A percentile compares a stretch with the other conserved stretches of the same genome.
Conservation (phyloP, 2,113 vertebrate species). For the Mus pahari region DNA sequence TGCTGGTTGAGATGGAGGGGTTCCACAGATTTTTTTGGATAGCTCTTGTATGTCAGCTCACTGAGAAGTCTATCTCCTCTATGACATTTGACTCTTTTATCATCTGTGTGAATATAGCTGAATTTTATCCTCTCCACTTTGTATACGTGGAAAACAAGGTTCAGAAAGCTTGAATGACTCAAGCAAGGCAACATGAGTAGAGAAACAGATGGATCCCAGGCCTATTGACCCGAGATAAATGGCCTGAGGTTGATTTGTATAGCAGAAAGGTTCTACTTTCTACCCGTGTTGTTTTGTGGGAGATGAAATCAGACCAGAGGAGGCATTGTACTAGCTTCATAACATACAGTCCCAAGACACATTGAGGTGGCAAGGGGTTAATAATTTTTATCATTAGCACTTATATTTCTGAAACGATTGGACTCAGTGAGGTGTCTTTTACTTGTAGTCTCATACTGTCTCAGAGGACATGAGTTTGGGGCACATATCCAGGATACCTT, state of each 20-base stretch:
- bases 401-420: neutral
- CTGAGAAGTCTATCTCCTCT: neutral
- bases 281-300: neutral
- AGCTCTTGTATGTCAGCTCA: neutral
- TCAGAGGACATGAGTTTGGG: neutral
- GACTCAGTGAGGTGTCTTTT: neutral
- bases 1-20: neutral
- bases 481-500: neutral
- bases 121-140: constrained; percentile 1
- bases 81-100: neutral
- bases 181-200: neutral
- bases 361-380: no score
- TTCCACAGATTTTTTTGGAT: neutral
- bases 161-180: neutral
- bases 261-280: neutral
- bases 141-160: constrained; percentile 9
- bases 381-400: neutral
- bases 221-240: neutral
- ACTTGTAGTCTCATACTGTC: neutral
- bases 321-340: neutral
- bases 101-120: neutral
- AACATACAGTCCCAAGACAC: neutral
- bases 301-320: neutral
- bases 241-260: neutral
- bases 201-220: neutral